Evolutionary conservation across 2,113 vertebrate species (phyloP), one percentile per base, ranked within the genome.

Genomic region (Carollia perspicillata): DNA sequence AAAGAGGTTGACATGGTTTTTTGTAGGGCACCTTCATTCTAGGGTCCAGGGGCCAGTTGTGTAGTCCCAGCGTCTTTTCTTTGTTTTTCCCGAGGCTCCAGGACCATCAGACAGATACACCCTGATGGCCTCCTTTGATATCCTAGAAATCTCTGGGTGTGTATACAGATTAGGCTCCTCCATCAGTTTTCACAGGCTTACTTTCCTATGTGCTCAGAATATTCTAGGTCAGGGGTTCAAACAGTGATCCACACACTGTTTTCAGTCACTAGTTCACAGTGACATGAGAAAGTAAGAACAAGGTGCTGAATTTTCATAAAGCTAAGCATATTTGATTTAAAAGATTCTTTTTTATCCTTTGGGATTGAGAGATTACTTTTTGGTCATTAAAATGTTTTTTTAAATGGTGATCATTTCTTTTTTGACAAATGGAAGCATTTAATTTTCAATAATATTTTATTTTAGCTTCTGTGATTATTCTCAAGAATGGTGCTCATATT

Each of bases 391-490:
- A 53, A 42, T 40, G 13, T 89, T 18, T 12, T 86, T 90, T 81
- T 65, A 17, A 26, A 42, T 30, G 6, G 16, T 7, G 18, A 40
- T 72, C 23, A 18, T 92, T 95, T 89, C 35, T 85, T 79, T 95
- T 77, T 83, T 18, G n/a, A 93, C 49, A 53, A 81, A 95, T 58
- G 51, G 65, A 80, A 88, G 20, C n/a, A 87, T 78, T 86, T 81
- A 66, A 81, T 88, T 93, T 94, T 84, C 40, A 84, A 20, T 28
- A 23, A 42, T 47, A 79, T 75, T 81, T 95, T 93, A 71, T 58
- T 58, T 58, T 58, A 58, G 89, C 79, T 91, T 88, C 77, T 83
- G 12, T 53, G 79, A 93, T 89, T 88, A 90, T 89, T 80, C 58
- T 86, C 53, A 78, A 63, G 63, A 66, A 79, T 13, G 78, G 58